phyloP scores from a whole-genome alignment of 2,888 invertebrate species.

The Phrixothrix hirtus region DNA sequence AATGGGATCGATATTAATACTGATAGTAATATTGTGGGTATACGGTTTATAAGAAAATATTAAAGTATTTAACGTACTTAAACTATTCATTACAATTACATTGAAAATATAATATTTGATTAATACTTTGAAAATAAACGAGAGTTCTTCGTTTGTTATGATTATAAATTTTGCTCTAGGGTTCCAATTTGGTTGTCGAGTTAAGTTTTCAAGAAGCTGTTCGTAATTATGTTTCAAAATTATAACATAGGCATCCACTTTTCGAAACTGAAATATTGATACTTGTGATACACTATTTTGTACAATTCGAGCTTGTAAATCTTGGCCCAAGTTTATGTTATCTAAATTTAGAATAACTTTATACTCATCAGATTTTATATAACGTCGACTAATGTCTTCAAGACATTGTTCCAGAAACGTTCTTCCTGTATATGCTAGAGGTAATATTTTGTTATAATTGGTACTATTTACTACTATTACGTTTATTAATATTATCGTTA shows the following conservation, averaged over 20 bases:
- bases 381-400: neutral
- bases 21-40: neutral
- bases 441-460: too few relatives aligned
- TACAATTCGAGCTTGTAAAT: neutral
- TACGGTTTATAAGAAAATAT: neutral
- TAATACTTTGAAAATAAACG: neutral
- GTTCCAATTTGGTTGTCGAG: neutral
- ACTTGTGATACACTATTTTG: neutral
- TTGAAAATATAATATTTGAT: neutral
- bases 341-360: neutral
- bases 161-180: neutral
- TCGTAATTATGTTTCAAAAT: neutral
- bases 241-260: neutral
- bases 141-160: neutral
- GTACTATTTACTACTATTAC: too few relatives aligned
- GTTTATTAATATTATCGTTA: too few relatives aligned
- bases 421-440: too few relatives aligned
- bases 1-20: neutral
- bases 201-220: neutral
- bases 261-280: neutral
- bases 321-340: neutral
- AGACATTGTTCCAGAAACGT: slow-evolving; percentile 1
- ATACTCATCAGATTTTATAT: neutral
- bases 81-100: neutral
- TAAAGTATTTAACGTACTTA: neutral